These are phyloP conservation scores for Dione juno DNA, from an alignment of 2,888 invertebrate species.

Conservation along the genomic window DNA sequence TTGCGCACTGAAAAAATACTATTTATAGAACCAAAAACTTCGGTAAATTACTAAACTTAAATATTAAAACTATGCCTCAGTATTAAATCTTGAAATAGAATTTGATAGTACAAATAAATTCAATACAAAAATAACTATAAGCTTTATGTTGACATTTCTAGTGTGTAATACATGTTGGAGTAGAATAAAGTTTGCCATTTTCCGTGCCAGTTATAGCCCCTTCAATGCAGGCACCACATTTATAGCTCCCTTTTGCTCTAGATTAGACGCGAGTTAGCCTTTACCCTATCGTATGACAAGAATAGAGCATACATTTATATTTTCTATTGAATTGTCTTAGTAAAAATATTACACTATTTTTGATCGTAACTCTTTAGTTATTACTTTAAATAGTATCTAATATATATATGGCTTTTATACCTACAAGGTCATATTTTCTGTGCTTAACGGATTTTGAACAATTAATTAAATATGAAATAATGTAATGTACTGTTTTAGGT, in stretches of 20 bases:
- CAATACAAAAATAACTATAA: neutral
- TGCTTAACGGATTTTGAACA: too few species aligned
- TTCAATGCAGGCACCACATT: conserved; percentile 23
- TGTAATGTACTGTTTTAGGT: too few species aligned
- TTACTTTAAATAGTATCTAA: too few species aligned
- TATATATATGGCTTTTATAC: too few species aligned
- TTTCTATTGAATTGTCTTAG: neutral
- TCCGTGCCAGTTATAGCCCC: conserved; percentile 15
- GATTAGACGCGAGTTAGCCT: conserved; percentile 19
- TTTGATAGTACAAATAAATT: neutral
- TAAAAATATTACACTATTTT: neutral
- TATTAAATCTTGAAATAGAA: neutral
- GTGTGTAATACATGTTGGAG: neutral
- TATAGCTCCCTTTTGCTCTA: conserved; percentile 26
- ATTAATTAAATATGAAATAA: too few species aligned
- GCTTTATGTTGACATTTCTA: neutral
- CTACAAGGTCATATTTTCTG: too few species aligned
- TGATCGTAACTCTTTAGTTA: too few species aligned
- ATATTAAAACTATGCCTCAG: neutral
- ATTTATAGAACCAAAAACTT: neutral
- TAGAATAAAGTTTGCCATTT: conserved; percentile 22
- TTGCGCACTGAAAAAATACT: neutral
- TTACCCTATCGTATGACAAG: conserved; percentile 4
- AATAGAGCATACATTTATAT: neutral
- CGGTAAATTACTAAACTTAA: neutral